A percentile compares a stretch with the other conserved stretches of the same genome.
Evolutionary conservation across 37 sponge, comb jelly and placozoan species (phyloP).

Genomic region (Axinella damicornis): DNA sequence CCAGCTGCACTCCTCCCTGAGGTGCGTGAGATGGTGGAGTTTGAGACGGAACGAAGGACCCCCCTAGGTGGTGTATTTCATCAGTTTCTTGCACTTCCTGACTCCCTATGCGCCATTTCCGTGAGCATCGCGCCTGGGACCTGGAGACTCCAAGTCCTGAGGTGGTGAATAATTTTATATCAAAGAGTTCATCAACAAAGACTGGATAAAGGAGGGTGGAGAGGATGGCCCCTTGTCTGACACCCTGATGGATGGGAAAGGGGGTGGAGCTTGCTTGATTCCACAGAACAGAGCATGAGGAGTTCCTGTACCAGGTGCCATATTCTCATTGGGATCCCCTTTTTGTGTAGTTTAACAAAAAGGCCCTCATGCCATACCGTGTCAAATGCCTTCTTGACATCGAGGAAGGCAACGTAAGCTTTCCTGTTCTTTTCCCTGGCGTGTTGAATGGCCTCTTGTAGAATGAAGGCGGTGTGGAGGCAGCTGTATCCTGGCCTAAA

Average conservation of each 20-base stretch:
- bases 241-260: neutral
- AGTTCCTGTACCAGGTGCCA: neutral
- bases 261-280: neutral
- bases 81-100: neutral
- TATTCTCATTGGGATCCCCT: neutral
- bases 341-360: neutral
- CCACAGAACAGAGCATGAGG: neutral
- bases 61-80: slow-evolving; percentile 8
- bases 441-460: neutral
- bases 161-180: neutral
- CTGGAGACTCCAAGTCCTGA: neutral
- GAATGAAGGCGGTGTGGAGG: slow-evolving; percentile 2
- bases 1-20: neutral
- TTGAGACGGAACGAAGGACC: neutral
- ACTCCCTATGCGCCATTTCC: neutral
- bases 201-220: neutral
- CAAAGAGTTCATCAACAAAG: slow-evolving; percentile 1
- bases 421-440: neutral
- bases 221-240: neutral
- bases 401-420: slow-evolving; percentile 5
- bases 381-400: neutral
- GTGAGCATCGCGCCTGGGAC: neutral
- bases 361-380: slow-evolving; percentile 13
- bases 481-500: neutral
- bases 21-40: neutral